Evolutionary conservation across 2,113 vertebrate species (phyloP).

Genomic region (Andinoacara biseriatus): DNA sequence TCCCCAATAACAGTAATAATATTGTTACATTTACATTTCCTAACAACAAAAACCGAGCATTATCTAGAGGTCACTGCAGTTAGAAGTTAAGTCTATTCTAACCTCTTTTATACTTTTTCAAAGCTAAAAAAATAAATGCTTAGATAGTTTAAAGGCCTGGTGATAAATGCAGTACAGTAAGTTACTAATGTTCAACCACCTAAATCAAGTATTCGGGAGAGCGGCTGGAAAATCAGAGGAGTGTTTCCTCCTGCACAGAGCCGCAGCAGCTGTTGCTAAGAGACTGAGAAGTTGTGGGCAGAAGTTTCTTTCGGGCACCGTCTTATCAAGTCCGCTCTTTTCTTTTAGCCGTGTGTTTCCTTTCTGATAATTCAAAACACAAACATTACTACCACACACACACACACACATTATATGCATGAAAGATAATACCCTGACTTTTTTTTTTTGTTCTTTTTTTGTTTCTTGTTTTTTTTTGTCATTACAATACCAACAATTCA

Average conservation of each 20-base stretch:
- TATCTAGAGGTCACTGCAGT: background rate
- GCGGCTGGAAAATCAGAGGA: constrained; percentile 39
- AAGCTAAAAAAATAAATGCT: background rate
- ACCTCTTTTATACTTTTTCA: background rate
- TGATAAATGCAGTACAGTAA: constrained; percentile 13
- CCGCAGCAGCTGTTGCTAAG: constrained; percentile 76
- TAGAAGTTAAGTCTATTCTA: background rate
- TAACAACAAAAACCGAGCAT: background rate
- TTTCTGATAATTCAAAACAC: constrained; percentile 18
- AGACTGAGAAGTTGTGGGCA: constrained; percentile 66
- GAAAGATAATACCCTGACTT: background rate
- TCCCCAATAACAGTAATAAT: background rate
- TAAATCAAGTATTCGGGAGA: constrained; percentile 31
- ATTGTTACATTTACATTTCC: background rate
- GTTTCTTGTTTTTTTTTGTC: background rate
- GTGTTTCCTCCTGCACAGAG: constrained; percentile 26
- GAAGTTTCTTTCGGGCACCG: constrained; percentile 52
- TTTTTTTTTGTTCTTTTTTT: too few relatives aligned
- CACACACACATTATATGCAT: background rate
- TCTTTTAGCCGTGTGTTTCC: constrained; percentile 39
- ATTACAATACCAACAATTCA: background rate
- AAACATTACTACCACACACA: background rate
- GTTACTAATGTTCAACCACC: constrained; percentile 8
- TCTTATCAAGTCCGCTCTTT: constrained; percentile 34
- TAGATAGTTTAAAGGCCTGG: background rate